These are phyloP conservation scores for Palythoa grandis DNA, from an alignment of 92 coral and sea anemone species.

Conservation along the genomic window DNA sequence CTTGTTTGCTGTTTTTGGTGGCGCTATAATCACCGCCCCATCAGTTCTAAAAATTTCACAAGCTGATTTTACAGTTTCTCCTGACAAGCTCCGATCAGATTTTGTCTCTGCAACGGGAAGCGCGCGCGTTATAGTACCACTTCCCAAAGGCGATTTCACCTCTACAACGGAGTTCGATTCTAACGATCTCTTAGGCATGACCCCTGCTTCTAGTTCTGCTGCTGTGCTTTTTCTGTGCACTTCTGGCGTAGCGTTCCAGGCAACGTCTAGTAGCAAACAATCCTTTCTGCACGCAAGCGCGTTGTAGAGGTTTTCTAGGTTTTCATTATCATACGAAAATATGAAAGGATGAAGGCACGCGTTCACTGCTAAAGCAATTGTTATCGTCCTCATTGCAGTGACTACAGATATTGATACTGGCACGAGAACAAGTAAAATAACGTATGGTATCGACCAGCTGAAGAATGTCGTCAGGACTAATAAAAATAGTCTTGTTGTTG, in stretches of 20 bases:
- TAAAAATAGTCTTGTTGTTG: constrained; percentile 73
- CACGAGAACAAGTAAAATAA: constrained; percentile 66
- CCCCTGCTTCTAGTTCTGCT: constrained; percentile 57
- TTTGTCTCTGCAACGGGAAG: constrained; percentile 41
- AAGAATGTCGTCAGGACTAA: constrained; percentile 70
- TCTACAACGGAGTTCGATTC: constrained; percentile 57
- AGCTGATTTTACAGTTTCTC: constrained; percentile 49
- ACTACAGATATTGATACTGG: constrained; percentile 68
- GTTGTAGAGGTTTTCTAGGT: constrained; percentile 76
- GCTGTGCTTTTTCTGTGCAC: constrained; percentile 38
- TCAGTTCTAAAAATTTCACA: constrained; percentile 78
- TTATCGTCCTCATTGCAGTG: constrained; percentile 75
- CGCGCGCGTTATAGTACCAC: constrained; percentile 46
- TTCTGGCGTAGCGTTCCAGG: constrained; percentile 38
- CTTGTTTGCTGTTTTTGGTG: constrained; percentile 63
- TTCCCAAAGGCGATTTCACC: constrained; percentile 35
- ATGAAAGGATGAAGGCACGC: constrained; percentile 86
- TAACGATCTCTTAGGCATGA: constrained; percentile 48
- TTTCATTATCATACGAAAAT: constrained; percentile 82
- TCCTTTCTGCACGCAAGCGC: constrained; percentile 73
- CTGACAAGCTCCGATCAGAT: constrained; percentile 18
- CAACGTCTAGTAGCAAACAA: constrained; percentile 37
- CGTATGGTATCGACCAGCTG: constrained; percentile 81
- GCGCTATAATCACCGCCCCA: constrained; percentile 83
- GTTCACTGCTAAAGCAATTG: constrained; percentile 78